Evolutionary conservation across 1,140 invertebrate species (phyloP).

Genomic region (Tribolium castaneum): DNA sequence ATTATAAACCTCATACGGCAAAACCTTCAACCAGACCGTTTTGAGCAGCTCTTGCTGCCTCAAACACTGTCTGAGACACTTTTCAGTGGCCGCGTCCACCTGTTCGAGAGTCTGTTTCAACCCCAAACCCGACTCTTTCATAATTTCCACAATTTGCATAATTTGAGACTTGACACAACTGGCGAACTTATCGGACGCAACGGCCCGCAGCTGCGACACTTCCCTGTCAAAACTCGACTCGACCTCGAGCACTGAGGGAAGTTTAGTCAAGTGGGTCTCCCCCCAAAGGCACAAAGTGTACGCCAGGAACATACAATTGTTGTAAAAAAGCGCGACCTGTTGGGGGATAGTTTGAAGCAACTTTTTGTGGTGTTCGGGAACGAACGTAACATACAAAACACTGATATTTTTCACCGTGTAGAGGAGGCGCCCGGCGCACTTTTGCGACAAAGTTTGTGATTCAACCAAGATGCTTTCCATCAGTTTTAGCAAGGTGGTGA

Average conservation of each 20-base stretch:
- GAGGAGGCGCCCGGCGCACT: conserved; percentile 75
- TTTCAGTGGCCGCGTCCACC: conserved; percentile 74
- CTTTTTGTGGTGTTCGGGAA: conserved; percentile 82
- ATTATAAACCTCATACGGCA: conserved; percentile 65
- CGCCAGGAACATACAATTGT: conserved; percentile 91
- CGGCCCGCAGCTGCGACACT: conserved; percentile 62
- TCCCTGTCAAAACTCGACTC: conserved; percentile 46
- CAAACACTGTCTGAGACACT: conserved; percentile 82
- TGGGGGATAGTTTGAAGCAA: conserved; percentile 85
- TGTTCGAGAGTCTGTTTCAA: conserved; percentile 61
- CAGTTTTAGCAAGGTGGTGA: conserved; percentile 74
- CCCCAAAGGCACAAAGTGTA: conserved; percentile 77
- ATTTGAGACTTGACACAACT: conserved; percentile 60
- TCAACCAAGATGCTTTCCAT: conserved; percentile 80
- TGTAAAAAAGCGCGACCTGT: conserved; percentile 90
- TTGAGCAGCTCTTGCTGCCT: conserved; percentile 85
- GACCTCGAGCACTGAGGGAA: not conserved
- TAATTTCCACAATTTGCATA: conserved; percentile 60
- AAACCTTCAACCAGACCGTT: conserved; percentile 81
- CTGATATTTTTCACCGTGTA: conserved; percentile 76
- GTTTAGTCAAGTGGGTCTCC: conserved; percentile 28
- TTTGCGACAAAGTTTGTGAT: conserved; percentile 70
- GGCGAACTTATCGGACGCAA: conserved; percentile 65
- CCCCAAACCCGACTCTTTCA: conserved; percentile 55
- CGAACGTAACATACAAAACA: conserved; percentile 78